phyloP scores from a whole-genome alignment of 2,113 vertebrate species.

The Salvelinus namaycush region DNA sequence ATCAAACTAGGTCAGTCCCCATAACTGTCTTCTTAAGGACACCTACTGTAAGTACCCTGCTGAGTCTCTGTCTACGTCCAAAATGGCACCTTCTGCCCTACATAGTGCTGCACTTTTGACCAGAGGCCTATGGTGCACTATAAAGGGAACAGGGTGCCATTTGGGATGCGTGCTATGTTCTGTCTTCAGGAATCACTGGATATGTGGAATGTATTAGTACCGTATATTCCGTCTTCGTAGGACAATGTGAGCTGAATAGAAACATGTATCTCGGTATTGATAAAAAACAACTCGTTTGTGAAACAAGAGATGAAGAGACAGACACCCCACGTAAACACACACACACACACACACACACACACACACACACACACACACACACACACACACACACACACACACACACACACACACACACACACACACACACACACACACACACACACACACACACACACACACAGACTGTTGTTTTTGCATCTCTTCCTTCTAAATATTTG shows the following conservation, averaged over 20 bases:
- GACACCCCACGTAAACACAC: not conserved
- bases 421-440: conserved; percentile 9
- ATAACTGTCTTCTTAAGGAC: conserved; percentile 69
- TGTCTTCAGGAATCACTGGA: not conserved
- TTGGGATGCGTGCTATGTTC: not conserved
- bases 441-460: conserved; percentile 4
- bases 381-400: not conserved
- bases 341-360: not conserved
- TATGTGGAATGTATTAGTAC: not conserved
- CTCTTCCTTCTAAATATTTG: conserved; percentile 31
- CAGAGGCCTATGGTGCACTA: too few relatives aligned
- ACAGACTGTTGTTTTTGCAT: conserved; percentile 6
- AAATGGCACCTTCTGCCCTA: not conserved
- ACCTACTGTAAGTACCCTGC: conserved; percentile 56
- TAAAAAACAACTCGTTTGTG: too few relatives aligned
- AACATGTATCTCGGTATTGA: too few relatives aligned
- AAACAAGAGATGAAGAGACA: not conserved
- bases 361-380: not conserved
- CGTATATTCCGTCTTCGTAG: not conserved
- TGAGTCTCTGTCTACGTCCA: conserved; percentile 62
- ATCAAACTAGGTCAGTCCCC: conserved; percentile 77
- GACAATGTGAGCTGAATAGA: not conserved
- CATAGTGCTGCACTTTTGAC: too few relatives aligned
- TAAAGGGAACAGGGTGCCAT: too few relatives aligned
- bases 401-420: conserved; percentile 3